Percentiles rank a stretch among this genome's conserved stretches.
phyloP scores from a whole-genome alignment of 2,797 vertebrate genomes.

The Poeciliopsis turneri region DNA sequence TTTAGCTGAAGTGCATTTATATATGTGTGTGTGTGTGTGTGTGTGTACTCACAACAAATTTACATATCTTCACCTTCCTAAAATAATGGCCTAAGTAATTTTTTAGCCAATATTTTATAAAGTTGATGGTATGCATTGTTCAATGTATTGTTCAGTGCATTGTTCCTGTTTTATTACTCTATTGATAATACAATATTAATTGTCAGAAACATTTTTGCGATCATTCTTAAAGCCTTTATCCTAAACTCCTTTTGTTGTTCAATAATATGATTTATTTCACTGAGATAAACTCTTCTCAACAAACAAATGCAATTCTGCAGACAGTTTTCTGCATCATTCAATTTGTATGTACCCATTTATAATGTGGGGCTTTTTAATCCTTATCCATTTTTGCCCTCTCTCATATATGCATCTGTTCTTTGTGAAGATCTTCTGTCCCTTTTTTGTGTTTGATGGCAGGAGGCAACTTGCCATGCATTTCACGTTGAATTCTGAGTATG shows the following conservation, averaged over 20 bases:
- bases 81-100: too few relatives aligned
- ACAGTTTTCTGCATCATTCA: background rate
- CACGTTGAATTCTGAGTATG: slow-evolving; percentile 82
- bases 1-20: background rate
- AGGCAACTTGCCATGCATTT: slow-evolving; percentile 83
- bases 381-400: slow-evolving; percentile 62
- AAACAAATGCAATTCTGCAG: slow-evolving; percentile 1
- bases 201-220: background rate
- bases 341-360: slow-evolving; percentile 20
- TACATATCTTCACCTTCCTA: background rate
- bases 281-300: background rate
- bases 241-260: background rate
- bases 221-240: background rate
- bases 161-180: background rate
- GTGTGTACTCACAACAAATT: background rate
- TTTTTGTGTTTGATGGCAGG: slow-evolving; percentile 68
- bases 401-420: slow-evolving; percentile 56
- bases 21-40: too few relatives aligned
- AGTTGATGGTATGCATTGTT: background rate
- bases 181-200: background rate
- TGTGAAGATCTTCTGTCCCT: slow-evolving; percentile 25
- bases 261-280: background rate
- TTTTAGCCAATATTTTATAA: too few relatives aligned
- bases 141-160: background rate
- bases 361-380: slow-evolving; percentile 26